Evolutionary conservation across 2,888 invertebrate species (phyloP).

Genomic region (Chorisops tibialis): DNA sequence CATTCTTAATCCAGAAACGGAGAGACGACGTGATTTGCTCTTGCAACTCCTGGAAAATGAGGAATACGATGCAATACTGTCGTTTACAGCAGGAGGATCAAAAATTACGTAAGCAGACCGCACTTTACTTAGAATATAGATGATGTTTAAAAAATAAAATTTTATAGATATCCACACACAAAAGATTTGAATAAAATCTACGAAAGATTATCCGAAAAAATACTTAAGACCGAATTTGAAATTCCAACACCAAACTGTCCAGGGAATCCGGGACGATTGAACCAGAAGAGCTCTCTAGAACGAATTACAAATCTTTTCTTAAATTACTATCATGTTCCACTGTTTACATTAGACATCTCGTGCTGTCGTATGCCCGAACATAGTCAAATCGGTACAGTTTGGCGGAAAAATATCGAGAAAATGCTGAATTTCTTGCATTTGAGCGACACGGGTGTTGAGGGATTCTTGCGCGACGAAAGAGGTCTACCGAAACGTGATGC

Average conservation of each 20-base stretch:
- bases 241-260: slow-evolving; percentile 43
- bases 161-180: slow-evolving; percentile 41
- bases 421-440: slow-evolving; percentile 62
- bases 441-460: slow-evolving; percentile 67
- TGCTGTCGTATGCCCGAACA: slow-evolving; percentile 79
- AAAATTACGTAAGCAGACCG: slow-evolving; percentile 56
- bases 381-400: slow-evolving; percentile 64
- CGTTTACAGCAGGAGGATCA: slow-evolving; percentile 70
- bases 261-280: slow-evolving; percentile 38
- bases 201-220: slow-evolving; percentile 44
- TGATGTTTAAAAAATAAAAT: not conserved
- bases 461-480: slow-evolving; percentile 64
- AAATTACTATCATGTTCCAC: slow-evolving; percentile 62
- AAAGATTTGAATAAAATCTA: slow-evolving; percentile 38
- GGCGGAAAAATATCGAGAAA: slow-evolving; percentile 66
- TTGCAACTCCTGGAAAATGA: slow-evolving; percentile 63
- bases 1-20: slow-evolving; percentile 53
- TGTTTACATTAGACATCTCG: slow-evolving; percentile 69
- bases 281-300: slow-evolving; percentile 47
- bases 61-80: slow-evolving; percentile 68
- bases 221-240: slow-evolving; percentile 45
- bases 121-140: not conserved
- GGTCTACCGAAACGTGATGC: slow-evolving; percentile 69
- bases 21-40: slow-evolving; percentile 53
- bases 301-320: slow-evolving; percentile 60